phyloP scores from a whole-genome alignment of 2,113 vertebrate genomes.

The Datnioides undecimradiatus region DNA sequence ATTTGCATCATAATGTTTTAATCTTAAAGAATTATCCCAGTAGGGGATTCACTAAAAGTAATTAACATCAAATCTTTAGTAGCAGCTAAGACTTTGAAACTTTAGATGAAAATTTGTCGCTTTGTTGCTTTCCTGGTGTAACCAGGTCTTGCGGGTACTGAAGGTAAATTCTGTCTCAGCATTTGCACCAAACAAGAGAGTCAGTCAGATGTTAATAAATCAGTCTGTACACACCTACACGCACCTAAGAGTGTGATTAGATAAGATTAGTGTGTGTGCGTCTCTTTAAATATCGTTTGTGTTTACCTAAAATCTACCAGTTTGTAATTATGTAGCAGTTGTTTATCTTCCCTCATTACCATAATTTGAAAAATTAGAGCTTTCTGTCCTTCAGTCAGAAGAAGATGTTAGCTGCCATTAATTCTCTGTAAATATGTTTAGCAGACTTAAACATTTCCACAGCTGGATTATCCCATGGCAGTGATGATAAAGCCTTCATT shows the following conservation, averaged over 20 bases:
- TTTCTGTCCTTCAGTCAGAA: neutral
- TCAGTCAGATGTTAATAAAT: neutral
- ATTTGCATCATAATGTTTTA: neutral
- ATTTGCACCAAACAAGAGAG: slow-evolving; percentile 2
- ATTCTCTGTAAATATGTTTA: slow-evolving; percentile 31
- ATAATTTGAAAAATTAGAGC: slow-evolving; percentile 24
- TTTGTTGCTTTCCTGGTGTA: neutral
- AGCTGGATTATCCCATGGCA: slow-evolving; percentile 23
- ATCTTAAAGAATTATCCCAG: neutral
- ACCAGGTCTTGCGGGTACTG: neutral
- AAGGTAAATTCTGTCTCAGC: neutral
- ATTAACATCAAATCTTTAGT: neutral
- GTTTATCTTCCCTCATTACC: neutral
- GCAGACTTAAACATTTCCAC: neutral
- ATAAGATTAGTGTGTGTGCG: neutral
- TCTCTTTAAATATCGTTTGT: slow-evolving; percentile 1
- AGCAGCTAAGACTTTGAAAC: neutral
- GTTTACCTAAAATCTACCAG: neutral
- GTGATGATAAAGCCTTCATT: slow-evolving; percentile 17
- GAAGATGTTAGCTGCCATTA: slow-evolving; percentile 17
- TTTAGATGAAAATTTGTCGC: neutral
- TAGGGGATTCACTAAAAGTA: neutral
- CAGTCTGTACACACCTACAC: neutral
- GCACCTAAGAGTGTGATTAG: neutral
- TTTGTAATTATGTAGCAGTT: slow-evolving; percentile 21